Evolutionary conservation across 2,888 invertebrate genomes (phyloP).

Genomic region (Calameuta pallipes): DNA sequence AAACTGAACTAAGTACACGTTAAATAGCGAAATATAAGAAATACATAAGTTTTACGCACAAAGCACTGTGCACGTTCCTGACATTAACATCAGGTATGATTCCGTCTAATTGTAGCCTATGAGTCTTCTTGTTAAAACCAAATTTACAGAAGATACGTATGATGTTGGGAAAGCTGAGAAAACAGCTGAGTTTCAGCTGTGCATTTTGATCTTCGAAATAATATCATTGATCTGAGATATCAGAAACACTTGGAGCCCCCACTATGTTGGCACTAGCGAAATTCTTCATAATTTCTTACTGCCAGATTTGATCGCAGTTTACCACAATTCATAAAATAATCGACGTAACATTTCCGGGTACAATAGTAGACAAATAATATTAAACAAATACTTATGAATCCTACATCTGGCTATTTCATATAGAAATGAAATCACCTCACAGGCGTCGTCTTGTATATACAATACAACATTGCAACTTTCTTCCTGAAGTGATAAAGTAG

Average conservation of each 20-base stretch:
- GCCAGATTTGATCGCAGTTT: background rate
- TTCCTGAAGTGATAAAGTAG: background rate
- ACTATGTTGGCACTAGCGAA: background rate
- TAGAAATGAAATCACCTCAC: background rate
- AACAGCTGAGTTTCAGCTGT: background rate
- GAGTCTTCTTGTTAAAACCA: background rate
- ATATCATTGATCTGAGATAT: background rate
- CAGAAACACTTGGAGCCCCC: background rate
- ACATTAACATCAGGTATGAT: background rate
- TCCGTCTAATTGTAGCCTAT: background rate
- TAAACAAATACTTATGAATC: background rate
- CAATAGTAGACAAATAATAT: background rate
- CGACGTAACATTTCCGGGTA: background rate
- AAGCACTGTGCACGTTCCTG: background rate
- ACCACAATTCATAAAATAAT: background rate
- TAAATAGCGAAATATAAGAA: background rate
- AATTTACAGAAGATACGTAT: background rate
- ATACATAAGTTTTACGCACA: background rate
- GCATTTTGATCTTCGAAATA: background rate
- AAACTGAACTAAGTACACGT: background rate
- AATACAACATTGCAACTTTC: background rate
- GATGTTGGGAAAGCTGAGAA: background rate
- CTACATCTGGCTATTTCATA: background rate
- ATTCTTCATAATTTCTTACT: background rate
- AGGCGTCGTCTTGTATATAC: background rate